Percentiles rank a stretch among this genome's conserved stretches.
These are phyloP conservation scores for Battus philenor DNA, from an alignment of 1,140 invertebrate genomes.

Conservation along the genomic window DNA sequence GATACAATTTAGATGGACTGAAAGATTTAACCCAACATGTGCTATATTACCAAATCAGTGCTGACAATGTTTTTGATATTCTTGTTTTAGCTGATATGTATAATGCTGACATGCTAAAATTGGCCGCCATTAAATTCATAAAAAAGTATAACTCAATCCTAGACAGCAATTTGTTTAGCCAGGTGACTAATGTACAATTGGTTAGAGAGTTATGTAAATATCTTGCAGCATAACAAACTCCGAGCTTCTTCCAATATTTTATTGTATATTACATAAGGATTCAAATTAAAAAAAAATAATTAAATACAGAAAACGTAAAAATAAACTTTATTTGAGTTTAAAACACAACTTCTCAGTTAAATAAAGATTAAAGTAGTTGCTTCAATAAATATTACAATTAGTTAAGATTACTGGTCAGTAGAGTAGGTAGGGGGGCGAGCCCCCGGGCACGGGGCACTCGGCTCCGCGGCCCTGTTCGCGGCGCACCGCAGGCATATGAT, in stretches of 20 bases:
- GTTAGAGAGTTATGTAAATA: constrained; percentile 50
- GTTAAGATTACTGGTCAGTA: constrained; percentile 17
- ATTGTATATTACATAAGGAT: constrained; percentile 4
- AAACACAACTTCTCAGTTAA: constrained; percentile 50
- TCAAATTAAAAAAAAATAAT: constrained; percentile 34
- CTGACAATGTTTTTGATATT: constrained; percentile 52
- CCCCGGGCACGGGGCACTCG: constrained; percentile 13
- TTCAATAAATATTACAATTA: constrained; percentile 40
- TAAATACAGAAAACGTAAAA: constrained; percentile 57
- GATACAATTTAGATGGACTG: constrained; percentile 47
- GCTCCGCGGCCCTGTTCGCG: constrained; percentile 25
- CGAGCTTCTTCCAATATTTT: neutral
- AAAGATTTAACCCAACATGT: constrained; percentile 45
- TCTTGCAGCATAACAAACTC: constrained; percentile 23
- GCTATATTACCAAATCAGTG: constrained; percentile 33
- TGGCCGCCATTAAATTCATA: constrained; percentile 47
- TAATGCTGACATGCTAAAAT: constrained; percentile 46
- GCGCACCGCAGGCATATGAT: constrained; percentile 38
- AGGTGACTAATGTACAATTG: constrained; percentile 50
- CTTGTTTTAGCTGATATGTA: constrained; percentile 50
- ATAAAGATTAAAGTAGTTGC: constrained; percentile 33
- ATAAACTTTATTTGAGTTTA: constrained; percentile 61
- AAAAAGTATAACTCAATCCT: constrained; percentile 40
- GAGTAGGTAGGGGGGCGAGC: constrained; percentile 13
- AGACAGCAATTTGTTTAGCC: constrained; percentile 41